Conservation (phyloP, 92 coral and sea anemone species). For the Parazoanthus darwini region DNA sequence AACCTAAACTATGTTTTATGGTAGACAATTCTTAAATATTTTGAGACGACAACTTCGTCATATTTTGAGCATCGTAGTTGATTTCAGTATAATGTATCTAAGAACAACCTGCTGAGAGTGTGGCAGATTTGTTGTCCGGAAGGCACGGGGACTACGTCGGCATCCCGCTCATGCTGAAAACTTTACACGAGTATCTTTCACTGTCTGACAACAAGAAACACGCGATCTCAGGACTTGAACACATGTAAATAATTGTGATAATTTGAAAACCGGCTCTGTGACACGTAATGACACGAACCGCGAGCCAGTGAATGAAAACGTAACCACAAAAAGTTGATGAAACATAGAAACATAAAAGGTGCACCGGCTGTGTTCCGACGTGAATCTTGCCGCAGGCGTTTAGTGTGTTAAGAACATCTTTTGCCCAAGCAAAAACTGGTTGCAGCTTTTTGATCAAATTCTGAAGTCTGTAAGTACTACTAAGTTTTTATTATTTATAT, state of each 20-base stretch:
- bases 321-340: neutral
- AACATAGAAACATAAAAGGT: neutral
- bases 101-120: neutral
- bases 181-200: neutral
- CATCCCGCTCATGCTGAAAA: neutral
- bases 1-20: neutral
- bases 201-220: constrained; percentile 17
- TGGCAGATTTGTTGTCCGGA: neutral
- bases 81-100: constrained; percentile 7
- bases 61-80: constrained; percentile 6
- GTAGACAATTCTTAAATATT: constrained; percentile 15
- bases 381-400: constrained; percentile 1
- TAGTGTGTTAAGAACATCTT: neutral
- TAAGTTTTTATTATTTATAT: too few species aligned
- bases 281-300: constrained; percentile 7
- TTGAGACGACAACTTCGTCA: neutral
- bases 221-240: neutral
- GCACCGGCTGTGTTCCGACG: neutral
- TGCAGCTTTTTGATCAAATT: neutral
- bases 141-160: neutral
- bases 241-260: constrained; percentile 33
- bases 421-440: neutral
- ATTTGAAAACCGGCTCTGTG: constrained; percentile 28
- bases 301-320: constrained; percentile 17
- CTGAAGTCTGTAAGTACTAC: too few species aligned